These are phyloP conservation scores for Uropsilus gracilis DNA, from an alignment of 2,113 vertebrate genomes.

Conservation along the genomic window DNA sequence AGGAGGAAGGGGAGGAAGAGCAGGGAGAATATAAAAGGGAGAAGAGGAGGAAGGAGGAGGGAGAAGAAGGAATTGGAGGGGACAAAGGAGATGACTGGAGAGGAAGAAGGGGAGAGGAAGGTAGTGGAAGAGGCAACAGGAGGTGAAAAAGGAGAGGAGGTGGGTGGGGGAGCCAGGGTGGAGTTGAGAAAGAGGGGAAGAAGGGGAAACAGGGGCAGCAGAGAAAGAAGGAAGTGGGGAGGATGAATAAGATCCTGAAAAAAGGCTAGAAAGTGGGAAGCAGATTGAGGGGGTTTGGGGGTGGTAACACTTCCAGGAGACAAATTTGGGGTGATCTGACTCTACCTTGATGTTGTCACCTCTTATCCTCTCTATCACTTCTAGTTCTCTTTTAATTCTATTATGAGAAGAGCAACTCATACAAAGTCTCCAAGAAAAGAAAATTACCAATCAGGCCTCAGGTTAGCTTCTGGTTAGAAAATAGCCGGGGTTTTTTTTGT, in stretches of 20 bases:
- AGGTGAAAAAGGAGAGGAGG: no score
- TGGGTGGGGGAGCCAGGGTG: not conserved
- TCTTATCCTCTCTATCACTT: constrained; percentile 35
- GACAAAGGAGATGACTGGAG: no score
- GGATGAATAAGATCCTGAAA: not conserved
- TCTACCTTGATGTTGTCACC: not conserved
- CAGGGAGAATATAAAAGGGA: not conserved
- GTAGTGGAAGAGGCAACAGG: not conserved
- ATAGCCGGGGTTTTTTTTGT: accelerated
- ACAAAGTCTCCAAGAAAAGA: not conserved
- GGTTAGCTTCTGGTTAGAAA: not conserved
- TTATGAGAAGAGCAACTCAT: constrained; percentile 50
- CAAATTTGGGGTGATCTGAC: not conserved
- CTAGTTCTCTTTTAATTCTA: not conserved
- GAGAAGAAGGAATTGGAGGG: accelerated
- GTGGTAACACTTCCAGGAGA: not conserved
- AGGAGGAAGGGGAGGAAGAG: no score
- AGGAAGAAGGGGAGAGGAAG: no score
- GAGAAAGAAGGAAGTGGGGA: not conserved
- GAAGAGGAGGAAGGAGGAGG: not conserved
- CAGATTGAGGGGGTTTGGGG: accelerated
- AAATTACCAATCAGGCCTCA: constrained; percentile 29
- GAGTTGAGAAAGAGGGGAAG: not conserved
- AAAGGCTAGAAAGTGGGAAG: not conserved
- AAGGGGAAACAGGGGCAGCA: not conserved